These are phyloP conservation scores for Linurgus olivaceus DNA, from an alignment of 2,797 vertebrate genomes.

Conservation along the genomic window DNA sequence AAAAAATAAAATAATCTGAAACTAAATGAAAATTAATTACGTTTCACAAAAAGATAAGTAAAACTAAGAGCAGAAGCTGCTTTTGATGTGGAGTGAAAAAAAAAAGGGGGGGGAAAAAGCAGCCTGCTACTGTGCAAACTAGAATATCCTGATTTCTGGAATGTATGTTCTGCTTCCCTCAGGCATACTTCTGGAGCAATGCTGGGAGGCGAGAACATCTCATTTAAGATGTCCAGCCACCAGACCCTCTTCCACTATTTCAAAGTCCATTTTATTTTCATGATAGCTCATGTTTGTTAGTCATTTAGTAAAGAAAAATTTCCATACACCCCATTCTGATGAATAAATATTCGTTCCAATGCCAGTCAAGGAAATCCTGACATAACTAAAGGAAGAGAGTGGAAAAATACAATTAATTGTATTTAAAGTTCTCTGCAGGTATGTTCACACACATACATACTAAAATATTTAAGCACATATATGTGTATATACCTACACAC, in stretches of 20 bases:
- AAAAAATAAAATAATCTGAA: not conserved
- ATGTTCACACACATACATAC: not conserved
- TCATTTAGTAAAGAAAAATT: not conserved
- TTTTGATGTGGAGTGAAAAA: not conserved
- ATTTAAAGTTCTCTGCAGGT: not conserved
- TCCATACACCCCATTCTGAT: not conserved
- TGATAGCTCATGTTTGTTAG: not conserved
- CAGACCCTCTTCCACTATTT: not conserved
- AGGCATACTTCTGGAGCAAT: not conserved
- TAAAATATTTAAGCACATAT: not conserved
- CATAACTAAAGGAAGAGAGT: not conserved
- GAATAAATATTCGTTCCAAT: not conserved
- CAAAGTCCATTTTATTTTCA: not conserved
- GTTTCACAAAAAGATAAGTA: not conserved
- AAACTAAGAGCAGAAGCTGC: not conserved
- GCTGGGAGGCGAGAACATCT: not conserved
- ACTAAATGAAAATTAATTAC: not conserved
- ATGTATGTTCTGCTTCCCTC: not conserved
- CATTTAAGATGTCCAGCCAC: not conserved
- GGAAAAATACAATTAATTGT: not conserved
- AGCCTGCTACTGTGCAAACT: not conserved
- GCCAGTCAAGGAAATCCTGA: not conserved
- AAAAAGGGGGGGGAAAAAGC: fast-evolving
- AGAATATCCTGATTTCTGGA: not conserved
- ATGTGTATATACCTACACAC: not conserved